Conservation (phyloP, 2,113 vertebrate species). For the Macrotus californicus region DNA sequence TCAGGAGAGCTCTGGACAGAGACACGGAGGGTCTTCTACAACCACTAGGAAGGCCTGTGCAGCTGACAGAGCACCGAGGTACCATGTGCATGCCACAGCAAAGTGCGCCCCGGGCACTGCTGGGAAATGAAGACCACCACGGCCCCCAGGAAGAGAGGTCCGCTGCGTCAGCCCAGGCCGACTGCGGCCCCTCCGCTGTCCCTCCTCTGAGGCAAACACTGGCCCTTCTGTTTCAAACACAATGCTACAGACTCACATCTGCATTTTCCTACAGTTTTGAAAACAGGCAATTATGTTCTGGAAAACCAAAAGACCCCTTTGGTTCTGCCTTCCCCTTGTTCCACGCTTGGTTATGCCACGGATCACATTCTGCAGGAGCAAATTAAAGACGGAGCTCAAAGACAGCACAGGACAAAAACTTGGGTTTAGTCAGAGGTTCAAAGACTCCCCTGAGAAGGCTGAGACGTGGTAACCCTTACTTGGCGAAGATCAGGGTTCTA, state of each 20-base stretch:
- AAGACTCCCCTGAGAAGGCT: not conserved
- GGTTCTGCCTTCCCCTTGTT: not conserved
- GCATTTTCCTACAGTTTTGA: conserved; percentile 31
- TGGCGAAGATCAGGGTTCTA: not conserved
- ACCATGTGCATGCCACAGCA: rapidly evolving
- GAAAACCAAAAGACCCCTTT: not conserved
- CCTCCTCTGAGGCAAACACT: not conserved
- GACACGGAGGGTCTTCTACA: rapidly evolving
- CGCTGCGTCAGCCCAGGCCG: not conserved
- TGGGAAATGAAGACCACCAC: not conserved
- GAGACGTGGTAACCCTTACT: not conserved
- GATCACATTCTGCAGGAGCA: not conserved
- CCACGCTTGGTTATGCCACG: not conserved
- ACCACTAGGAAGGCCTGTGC: rapidly evolving
- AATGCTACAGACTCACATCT: not conserved
- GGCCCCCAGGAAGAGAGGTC: not conserved
- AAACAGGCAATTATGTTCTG: not conserved
- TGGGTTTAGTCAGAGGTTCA: not conserved
- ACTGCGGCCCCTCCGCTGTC: not conserved
- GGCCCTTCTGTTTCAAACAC: conserved; percentile 26
- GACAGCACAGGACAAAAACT: not conserved
- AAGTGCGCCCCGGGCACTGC: not conserved
- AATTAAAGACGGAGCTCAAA: not conserved
- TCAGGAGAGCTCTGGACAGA: not conserved
- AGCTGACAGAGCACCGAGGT: not conserved